Evolutionary conservation across 1,140 invertebrate genomes (phyloP), one percentile per base, ranked within the genome.

Genomic region (Drosophila burlai): DNA sequence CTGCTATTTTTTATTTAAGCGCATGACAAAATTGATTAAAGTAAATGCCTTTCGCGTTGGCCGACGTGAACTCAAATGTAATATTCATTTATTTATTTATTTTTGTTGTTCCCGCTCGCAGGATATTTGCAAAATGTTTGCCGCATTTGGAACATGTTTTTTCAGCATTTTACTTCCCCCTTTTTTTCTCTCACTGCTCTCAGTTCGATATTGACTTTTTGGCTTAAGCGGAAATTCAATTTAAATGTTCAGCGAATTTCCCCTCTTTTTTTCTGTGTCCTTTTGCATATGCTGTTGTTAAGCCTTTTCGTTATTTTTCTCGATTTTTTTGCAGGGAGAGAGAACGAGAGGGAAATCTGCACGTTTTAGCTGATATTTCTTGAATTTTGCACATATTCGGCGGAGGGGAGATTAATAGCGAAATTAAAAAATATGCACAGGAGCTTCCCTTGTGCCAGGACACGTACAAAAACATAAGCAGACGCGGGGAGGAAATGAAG

Each of bases 181-280:
- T 29, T 47, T 31, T 36, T 61, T 50, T 31, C 26, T 40, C n/a
- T 16, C 21, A 16, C 34, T 50, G 45, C 58, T 50, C 26, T 77
- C 46, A 54, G 45, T 45, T 15, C 21, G 55, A 42, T 50, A 68
- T 69, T 83, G 62, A 64, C 69, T 68, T 69, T 83, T 83, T 69
- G 80, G 75, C 75, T 83, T 71, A 43, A 76, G 45, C 76, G 76
- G 52, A 80, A 80, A 76, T 83, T 76, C 67, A 62, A 80, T 83
- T 83, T 74, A 76, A 83, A 83, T 79, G 69, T 64, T 79, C 73
- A 29, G 52, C 24, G 21, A 42, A 59, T 61, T 45, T 42, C 43
- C 18, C 42, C 24, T 24, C 1, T 16, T 52, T 55, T 47, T 43
- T 47, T 15, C 18, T 26, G 5, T 18, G 16, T 21, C 42, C 42